Conservation (phyloP, 2,888 invertebrate species). For the Ommatoiulus sabulosus region DNA sequence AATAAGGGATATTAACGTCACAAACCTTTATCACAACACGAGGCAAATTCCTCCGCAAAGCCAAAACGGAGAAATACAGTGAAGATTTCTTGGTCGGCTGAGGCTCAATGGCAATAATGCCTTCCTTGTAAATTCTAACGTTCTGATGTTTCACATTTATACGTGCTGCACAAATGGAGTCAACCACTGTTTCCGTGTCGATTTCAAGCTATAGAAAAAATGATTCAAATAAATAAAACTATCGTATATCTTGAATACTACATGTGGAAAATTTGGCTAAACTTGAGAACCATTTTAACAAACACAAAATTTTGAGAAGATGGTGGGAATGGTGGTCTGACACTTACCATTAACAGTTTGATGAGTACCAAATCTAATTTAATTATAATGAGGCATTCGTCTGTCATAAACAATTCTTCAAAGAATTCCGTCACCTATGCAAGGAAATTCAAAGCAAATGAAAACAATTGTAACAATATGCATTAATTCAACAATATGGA, state of each 20-base stretch:
- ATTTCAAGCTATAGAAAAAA: slow-evolving; percentile 61
- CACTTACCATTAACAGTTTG: slow-evolving; percentile 80
- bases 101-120: slow-evolving; percentile 78
- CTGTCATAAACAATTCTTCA: slow-evolving; percentile 87
- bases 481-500: background rate
- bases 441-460: background rate
- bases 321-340: background rate
- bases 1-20: background rate
- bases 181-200: slow-evolving; percentile 80
- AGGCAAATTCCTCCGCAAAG: slow-evolving; percentile 81
- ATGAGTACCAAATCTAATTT: slow-evolving; percentile 89
- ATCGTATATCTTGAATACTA: too few species aligned
- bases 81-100: slow-evolving; percentile 67
- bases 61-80: slow-evolving; percentile 68
- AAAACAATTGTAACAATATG: background rate
- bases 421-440: slow-evolving; percentile 85
- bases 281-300: too few species aligned
- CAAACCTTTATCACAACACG: slow-evolving; percentile 83
- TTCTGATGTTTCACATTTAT: slow-evolving; percentile 78
- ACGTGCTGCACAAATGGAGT: slow-evolving; percentile 73
- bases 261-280: too few species aligned
- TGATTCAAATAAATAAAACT: background rate
- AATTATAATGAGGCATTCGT: slow-evolving; percentile 89
- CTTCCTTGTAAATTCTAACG: slow-evolving; percentile 77
- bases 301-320: background rate